These are phyloP conservation scores for Lamprotornis superbus DNA, from an alignment of 2,113 vertebrate genomes.

Conservation along the genomic window DNA sequence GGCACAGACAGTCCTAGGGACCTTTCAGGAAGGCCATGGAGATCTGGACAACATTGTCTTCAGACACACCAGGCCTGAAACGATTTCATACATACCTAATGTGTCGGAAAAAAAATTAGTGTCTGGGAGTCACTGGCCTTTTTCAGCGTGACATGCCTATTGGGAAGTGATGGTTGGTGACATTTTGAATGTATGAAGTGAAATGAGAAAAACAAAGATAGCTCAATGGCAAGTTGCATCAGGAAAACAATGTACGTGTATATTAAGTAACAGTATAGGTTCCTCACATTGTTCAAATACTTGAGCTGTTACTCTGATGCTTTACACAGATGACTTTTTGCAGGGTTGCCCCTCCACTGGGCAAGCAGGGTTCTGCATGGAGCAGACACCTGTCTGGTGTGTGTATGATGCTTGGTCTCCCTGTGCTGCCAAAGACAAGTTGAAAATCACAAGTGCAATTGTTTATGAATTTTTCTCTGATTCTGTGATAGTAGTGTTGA, in stretches of 20 bases:
- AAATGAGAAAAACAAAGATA: neutral
- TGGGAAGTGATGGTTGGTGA: conserved; percentile 26
- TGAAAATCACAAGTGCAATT: neutral
- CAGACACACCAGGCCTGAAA: neutral
- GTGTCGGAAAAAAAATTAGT: neutral
- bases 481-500: neutral
- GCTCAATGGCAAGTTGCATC: neutral
- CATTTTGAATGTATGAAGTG: conserved; percentile 24
- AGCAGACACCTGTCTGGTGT: neutral
- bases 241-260: neutral
- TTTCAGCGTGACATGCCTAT: conserved; percentile 29
- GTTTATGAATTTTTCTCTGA: neutral
- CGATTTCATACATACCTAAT: conserved; percentile 15
- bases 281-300: neutral
- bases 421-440: neutral
- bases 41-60: neutral
- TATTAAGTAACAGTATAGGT: neutral
- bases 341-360: neutral
- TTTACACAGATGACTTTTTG: neutral
- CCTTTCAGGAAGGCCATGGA: neutral
- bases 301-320: neutral
- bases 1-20: neutral
- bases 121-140: conserved; percentile 54
- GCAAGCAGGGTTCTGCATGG: neutral
- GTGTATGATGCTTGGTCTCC: neutral